Evolutionary conservation across 2,113 vertebrate genomes (phyloP).

Genomic region (Thermophis baileyi): DNA sequence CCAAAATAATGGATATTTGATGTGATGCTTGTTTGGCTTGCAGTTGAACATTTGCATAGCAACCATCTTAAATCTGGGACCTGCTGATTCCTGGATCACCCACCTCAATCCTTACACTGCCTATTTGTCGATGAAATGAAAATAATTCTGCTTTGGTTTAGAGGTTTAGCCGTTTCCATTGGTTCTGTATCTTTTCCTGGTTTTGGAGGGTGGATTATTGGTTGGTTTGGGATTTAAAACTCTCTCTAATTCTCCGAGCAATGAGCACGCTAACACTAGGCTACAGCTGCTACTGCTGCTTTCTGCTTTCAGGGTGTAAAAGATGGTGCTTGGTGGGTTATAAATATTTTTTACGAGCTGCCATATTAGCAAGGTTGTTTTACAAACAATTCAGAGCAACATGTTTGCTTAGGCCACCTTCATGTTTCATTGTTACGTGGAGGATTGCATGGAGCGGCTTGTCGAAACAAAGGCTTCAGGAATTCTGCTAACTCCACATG

Average conservation of each 20-base stretch:
- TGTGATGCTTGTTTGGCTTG: background rate
- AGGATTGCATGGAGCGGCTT: constrained; percentile 27
- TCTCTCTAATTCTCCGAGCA: constrained; percentile 8
- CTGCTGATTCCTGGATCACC: background rate
- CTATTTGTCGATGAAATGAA: background rate
- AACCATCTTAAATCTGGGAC: background rate
- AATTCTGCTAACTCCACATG: background rate
- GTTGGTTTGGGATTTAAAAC: constrained; percentile 17
- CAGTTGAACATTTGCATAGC: background rate
- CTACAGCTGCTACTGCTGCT: background rate
- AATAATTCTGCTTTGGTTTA: background rate
- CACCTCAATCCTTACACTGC: background rate
- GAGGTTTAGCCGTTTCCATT: background rate
- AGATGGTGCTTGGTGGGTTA: background rate
- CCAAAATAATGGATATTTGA: background rate
- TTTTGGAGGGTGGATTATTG: background rate
- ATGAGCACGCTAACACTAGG: background rate
- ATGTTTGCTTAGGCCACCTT: constrained; percentile 1
- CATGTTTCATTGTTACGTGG: constrained; percentile 24
- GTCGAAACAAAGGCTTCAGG: constrained; percentile 42
- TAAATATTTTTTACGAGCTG: constrained; percentile 45
- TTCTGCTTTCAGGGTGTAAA: background rate
- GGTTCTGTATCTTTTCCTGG: background rate
- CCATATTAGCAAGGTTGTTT: constrained; percentile 26
- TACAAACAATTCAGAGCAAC: constrained; percentile 34